These are phyloP conservation scores for Anolis sagrei DNA, from an alignment of 2,113 vertebrate genomes.

Conservation along the genomic window DNA sequence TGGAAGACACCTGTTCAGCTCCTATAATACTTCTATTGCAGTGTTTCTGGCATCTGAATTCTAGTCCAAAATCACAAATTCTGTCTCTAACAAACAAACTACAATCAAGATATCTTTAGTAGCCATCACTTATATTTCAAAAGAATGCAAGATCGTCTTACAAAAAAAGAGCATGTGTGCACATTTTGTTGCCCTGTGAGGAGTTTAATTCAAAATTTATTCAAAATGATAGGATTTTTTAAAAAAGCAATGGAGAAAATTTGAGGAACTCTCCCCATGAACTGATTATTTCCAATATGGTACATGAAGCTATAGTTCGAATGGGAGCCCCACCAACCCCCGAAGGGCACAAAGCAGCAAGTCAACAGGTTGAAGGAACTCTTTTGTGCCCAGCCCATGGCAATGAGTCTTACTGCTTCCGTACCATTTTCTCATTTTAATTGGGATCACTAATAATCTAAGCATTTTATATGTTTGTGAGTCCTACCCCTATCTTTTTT, in stretches of 20 bases:
- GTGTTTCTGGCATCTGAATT: not conserved
- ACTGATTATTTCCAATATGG: not conserved
- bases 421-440: not conserved
- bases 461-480: slow-evolving; percentile 1
- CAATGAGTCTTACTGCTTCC: not conserved
- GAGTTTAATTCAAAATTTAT: not conserved
- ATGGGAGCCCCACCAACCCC: not conserved
- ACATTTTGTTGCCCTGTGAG: not conserved
- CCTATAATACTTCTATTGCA: not conserved
- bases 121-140: not conserved
- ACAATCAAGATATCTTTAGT: not conserved
- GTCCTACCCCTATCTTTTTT: slow-evolving; percentile 91
- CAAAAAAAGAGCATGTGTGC: not conserved
- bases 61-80: not conserved
- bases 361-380: not conserved
- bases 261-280: not conserved
- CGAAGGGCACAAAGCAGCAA: not conserved
- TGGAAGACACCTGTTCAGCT: not conserved
- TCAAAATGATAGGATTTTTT: not conserved
- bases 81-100: too few species aligned
- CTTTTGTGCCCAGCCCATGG: not conserved
- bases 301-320: not conserved
- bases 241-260: not conserved
- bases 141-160: too few species aligned
- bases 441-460: not conserved